Base-by-base conservation (phyloP, 2,113 vertebrate species). In the Rutilus rutilus region DNA sequence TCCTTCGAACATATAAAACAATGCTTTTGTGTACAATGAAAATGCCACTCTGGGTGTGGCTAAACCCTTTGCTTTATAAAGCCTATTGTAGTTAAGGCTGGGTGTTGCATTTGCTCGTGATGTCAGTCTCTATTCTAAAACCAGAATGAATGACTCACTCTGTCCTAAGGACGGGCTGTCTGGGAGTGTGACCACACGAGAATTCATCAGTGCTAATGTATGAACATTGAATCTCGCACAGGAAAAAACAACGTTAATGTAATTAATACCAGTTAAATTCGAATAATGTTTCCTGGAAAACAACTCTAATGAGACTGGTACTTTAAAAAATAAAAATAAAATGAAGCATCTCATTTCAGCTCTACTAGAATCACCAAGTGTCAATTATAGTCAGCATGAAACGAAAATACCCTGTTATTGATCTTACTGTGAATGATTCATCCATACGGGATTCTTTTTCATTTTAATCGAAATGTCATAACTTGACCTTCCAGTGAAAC, bases 101-200 rank as follows among this genome's bases (percentile, higher is more conserved):
- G 79, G 78, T 52, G 83, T 64, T 23, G 71, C 10, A 47, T 45
- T 60, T 50, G 69, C 64, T 81, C 50, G 60, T 88, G 71, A 88
- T 65, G 78, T 88, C 78, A 85, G 52, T 69, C 50, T 78, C 62
- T 67, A 42, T 77, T 76, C 67, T 62, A 54, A 81, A n/a, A n/a
- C 12, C 30, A 12, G 11, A 59, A 81, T 69, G 54, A 65, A 69
- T 85, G 87, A 88, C 42, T 88, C 83, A 85, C 67, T 27, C 54
- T 81, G 65, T 74, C 65, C 36, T 23, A 64, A 60, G 76, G 67
- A 76, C 23, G 30, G 67, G 6, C 86, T 15, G 64, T 71, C 73
- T 47, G 33, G 15, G 59, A 85, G 30, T 4, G 23, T 19, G 47
- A 25, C 50, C 57, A 52, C 64, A 59, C 19, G n/a, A 57, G 27